Evolutionary conservation across 1,140 invertebrate species (phyloP), one percentile per base, ranked within the genome.

Genomic region (Diachasma alloeum): DNA sequence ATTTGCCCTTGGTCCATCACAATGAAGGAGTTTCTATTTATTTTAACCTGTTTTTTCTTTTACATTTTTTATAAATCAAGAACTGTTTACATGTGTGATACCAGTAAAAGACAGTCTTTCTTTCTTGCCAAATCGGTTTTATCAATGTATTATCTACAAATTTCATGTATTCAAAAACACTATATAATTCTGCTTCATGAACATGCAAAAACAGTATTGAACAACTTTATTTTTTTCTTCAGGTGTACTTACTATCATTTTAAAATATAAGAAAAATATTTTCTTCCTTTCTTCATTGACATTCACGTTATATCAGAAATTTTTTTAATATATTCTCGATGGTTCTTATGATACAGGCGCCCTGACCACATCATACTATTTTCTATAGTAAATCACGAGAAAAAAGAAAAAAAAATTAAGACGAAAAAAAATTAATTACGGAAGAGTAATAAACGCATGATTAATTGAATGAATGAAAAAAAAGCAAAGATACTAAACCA

Each of bases 181-280:
- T 63, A 26, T 31, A 63, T 63, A 63, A 31, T 63, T 63, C 13
- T 63, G 19, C 19, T 63, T 26, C 19, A 63, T 63, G 59, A 63
- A 26, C 59, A 63, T 63, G 59, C 59, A 26, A 63, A 63, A 63
- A 63, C 22, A 26, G 22, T 63, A 63, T 63, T 63, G 59, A 63
- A 63, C 59, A 63, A 63, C 24, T 31, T 63, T 63, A 11, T 11
- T 26, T 26, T 63, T 24, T 15, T 22, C 19, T 19, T 26, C 11
- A 15, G 5, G 19, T 63, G 2, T 26, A 63, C 3, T 59, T 19
- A 63, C 26, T 22, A 24, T 63, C 59, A 26, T 15, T 26, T 31
- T 4, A 63, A 63, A 63, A 15, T 63, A 63, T 63, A 63, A 63
- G 59, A 63, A 63, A 26, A 63, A 26, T 63, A 63, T 26, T 59